Base-by-base conservation (phyloP, 2,797 vertebrate genomes). In the Tolypeutes matacus region DNA sequence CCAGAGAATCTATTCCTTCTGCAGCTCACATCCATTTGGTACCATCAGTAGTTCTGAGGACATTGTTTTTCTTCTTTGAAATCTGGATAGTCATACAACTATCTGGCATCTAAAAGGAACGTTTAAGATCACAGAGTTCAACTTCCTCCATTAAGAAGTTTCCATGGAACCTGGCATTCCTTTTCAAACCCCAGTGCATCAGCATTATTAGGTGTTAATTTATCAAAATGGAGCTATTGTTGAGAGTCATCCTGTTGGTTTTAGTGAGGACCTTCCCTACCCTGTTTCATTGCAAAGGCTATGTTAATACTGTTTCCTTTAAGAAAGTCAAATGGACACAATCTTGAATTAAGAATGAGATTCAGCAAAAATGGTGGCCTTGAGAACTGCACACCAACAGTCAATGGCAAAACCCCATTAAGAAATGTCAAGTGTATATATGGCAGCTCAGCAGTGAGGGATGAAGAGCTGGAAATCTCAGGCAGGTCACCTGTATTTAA, bases 301-400 rank as follows among this genome's bases (percentile, higher is more conserved):
- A 0, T 75, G 46, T 65, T 58, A 80, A 75, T 67, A 23, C 46
- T 36, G 36, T 36, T 21, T 91, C 56, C 69, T 94, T 27, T 39
- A 49, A 90, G 51, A 70, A 70, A 65, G 80, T 25, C 65, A 56
- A 14, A 34, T 23, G 34, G 53, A 42, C 27, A 36, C 20, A 78
- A 11, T 85, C 39, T 82, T 39, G 9, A 58, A 39, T 82, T 88
- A 42, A 92, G 89, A 73, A 70, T 56, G 25, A 25, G 8, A 53
- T 80, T 93, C 39, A 36, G 29, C 58, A 81, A 39, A 92, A 65
- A 31, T 23, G 5, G 14, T 25, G 29, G 53, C 13, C 12, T 53
- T 27, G 88, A 82, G 46, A 89, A 75, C 18, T 31, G 65, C 18
- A 34, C 29, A 36, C 75, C 23, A 14, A 42, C 42, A 81, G 31